A percentile compares a stretch with the other conserved stretches of the same genome.
Evolutionary conservation across 2,888 invertebrate genomes (phyloP).

Genomic region (Meandrusa payeni): DNA sequence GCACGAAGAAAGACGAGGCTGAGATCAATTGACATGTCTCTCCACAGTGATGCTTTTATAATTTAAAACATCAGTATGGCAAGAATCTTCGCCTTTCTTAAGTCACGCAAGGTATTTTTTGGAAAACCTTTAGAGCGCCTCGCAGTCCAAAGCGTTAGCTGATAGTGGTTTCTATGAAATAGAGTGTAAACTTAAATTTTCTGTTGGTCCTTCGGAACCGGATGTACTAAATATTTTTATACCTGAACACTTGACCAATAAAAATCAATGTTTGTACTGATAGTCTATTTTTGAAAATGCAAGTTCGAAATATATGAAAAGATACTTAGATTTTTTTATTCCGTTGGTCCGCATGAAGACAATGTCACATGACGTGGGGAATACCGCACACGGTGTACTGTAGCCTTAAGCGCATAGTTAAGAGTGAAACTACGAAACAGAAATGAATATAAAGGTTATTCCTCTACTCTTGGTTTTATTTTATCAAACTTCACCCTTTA

Average conservation of each 20-base stretch:
- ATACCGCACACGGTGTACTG: slow-evolving; percentile 44
- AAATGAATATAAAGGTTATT: slow-evolving; percentile 78
- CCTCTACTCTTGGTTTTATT: slow-evolving; percentile 61
- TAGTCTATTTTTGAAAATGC: slow-evolving; percentile 16
- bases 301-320: no score
- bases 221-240: slow-evolving; percentile 9
- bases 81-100: no score
- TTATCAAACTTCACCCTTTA: no score
- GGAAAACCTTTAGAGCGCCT: no score
- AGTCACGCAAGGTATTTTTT: no score
- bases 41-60: no score
- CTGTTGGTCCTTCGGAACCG: slow-evolving; percentile 15
- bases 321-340: slow-evolving; percentile 14
- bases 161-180: no score
- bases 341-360: slow-evolving; percentile 5
- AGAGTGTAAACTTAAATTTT: no score
- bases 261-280: slow-evolving; percentile 18
- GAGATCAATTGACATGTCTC: no score
- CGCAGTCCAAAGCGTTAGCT: no score
- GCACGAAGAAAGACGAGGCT: no score
- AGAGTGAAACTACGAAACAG: slow-evolving; percentile 64
- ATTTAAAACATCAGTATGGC: no score
- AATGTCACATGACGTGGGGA: slow-evolving; percentile 5
- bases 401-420: slow-evolving; percentile 61
- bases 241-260: slow-evolving; percentile 25